Conservation (phyloP, 2,888 invertebrate species). For the Ophioninae sp. region DNA sequence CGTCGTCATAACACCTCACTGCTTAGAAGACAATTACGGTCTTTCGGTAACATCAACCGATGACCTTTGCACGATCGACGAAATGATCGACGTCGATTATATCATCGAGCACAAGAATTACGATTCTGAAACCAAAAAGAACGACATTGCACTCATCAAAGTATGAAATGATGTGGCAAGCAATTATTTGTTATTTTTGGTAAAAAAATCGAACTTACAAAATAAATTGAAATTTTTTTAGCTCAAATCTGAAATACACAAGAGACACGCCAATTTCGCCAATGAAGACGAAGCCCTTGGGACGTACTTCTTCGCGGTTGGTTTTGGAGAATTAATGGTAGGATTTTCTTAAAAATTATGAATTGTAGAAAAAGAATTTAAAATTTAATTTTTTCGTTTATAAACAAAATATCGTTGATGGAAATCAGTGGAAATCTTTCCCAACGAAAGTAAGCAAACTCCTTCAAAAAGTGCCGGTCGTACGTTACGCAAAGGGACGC, state of each 20-base stretch:
- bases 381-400: too few species aligned
- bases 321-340: constrained; percentile 60
- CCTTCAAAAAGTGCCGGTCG: constrained; percentile 58
- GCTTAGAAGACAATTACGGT: constrained; percentile 54
- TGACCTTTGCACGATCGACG: constrained; percentile 50
- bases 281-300: constrained; percentile 28
- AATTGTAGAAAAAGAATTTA: too few species aligned
- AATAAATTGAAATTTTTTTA: too few species aligned
- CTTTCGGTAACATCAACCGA: constrained; percentile 55
- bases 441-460: constrained; percentile 48
- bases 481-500: constrained; percentile 15
- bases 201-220: not conserved
- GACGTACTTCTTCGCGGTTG: constrained; percentile 54
- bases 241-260: constrained; percentile 58
- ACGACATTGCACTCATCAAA: constrained; percentile 61
- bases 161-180: constrained; percentile 30
- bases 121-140: constrained; percentile 47
- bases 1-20: constrained; percentile 58
- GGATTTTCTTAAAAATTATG: not conserved
- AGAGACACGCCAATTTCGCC: constrained; percentile 37
- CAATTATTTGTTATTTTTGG: not conserved
- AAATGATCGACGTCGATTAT: constrained; percentile 53
- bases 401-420: too few species aligned
- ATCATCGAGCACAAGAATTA: constrained; percentile 60
- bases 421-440: constrained; percentile 58